These are phyloP conservation scores for Erebia ligea DNA, from an alignment of 2,888 invertebrate species.

Conservation along the genomic window DNA sequence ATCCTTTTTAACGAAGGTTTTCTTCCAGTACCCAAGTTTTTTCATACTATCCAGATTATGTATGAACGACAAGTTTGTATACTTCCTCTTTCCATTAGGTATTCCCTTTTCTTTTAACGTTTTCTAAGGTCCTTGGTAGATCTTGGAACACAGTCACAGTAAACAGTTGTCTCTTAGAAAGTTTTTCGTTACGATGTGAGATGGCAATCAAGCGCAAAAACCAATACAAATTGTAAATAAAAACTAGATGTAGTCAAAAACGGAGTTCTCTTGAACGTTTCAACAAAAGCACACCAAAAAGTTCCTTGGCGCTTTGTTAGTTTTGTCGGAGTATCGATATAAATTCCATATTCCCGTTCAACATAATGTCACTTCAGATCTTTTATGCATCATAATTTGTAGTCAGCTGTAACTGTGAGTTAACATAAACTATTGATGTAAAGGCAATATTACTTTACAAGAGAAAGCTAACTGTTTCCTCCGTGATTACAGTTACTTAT, in stretches of 20 bases:
- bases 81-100: too few relatives aligned
- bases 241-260: neutral
- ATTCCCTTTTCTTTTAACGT: too few relatives aligned
- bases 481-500: conserved; percentile 34
- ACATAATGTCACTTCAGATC: conserved; percentile 22
- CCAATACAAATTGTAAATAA: neutral
- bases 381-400: conserved; percentile 27
- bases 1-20: too few relatives aligned
- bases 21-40: too few relatives aligned
- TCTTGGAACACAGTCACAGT: too few relatives aligned
- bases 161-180: conserved; percentile 1
- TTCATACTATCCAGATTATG: too few relatives aligned
- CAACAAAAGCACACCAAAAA: neutral
- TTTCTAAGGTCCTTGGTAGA: too few relatives aligned
- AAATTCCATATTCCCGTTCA: conserved; percentile 24
- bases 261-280: neutral
- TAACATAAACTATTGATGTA: conserved; percentile 37
- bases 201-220: neutral
- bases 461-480: conserved; percentile 39
- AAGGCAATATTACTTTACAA: conserved; percentile 38
- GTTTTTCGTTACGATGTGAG: neutral
- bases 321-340: neutral
- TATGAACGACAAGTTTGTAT: too few relatives aligned
- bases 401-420: conserved; percentile 28
- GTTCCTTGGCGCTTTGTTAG: neutral